Conservation (phyloP, 2,797 vertebrate species). For the Melanotaenia trifasciata region DNA sequence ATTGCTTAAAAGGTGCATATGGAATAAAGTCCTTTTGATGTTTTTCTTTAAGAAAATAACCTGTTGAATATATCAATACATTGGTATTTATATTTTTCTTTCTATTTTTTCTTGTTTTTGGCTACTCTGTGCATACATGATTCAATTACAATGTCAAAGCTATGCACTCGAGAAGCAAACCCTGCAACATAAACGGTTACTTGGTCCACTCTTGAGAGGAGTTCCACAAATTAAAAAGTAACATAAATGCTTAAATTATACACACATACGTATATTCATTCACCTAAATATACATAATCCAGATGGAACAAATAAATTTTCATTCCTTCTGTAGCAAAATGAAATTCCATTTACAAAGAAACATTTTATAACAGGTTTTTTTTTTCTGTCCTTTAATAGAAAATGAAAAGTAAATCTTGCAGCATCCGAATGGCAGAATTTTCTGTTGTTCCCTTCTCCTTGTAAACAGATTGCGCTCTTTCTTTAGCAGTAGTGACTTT, state of each 20-base stretch:
- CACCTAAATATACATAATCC: constrained; percentile 69
- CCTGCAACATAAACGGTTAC: constrained; percentile 77
- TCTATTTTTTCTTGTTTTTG: constrained; percentile 67
- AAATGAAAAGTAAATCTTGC: constrained; percentile 80
- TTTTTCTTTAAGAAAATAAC: constrained; percentile 96
- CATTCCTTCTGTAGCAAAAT: constrained; percentile 89
- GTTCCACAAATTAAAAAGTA: constrained; percentile 75
- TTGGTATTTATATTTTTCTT: constrained; percentile 89
- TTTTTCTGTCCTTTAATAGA: constrained; percentile 88
- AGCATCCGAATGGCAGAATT: constrained; percentile 89
- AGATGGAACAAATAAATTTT: constrained; percentile 83
- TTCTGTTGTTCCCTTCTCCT: constrained; percentile 88
- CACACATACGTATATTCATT: constrained; percentile 71
- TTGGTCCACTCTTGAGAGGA: constrained; percentile 79
- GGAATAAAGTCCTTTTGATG: constrained; percentile 95
- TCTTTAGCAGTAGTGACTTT: constrained; percentile 91
- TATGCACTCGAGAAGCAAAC: constrained; percentile 88
- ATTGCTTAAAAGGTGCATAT: constrained; percentile 98
- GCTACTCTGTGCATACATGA: constrained; percentile 92
- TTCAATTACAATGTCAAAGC: constrained; percentile 85
- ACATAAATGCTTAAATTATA: constrained; percentile 77
- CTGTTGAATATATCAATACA: constrained; percentile 93
- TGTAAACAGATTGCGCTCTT: constrained; percentile 87
- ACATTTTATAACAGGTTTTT: constrained; percentile 89
- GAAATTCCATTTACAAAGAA: constrained; percentile 87